A percentile compares a stretch with the other conserved stretches of the same genome.
Evolutionary conservation across 2,888 invertebrate genomes (phyloP).

Genomic region (Dynastes hyllus): DNA sequence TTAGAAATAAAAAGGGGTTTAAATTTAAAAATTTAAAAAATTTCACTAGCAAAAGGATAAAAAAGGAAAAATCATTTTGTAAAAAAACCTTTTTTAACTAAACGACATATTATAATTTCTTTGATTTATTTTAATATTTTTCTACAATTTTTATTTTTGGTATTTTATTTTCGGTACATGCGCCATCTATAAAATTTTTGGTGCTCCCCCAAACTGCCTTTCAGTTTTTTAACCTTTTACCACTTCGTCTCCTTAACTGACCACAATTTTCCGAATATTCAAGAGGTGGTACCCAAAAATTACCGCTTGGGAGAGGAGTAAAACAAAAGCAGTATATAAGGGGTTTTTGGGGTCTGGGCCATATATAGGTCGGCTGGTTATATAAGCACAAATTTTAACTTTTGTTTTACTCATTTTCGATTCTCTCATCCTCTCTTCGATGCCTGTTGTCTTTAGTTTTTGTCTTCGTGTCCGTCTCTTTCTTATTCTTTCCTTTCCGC

Average conservation of each 20-base stretch:
- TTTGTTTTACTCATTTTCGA: constrained; percentile 52
- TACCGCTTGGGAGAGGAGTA: no score
- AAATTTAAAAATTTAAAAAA: no score
- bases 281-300: constrained; percentile 61
- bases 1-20: no score
- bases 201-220: constrained; percentile 29
- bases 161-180: neutral
- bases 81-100: no score
- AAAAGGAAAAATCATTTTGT: no score
- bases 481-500: constrained; percentile 47
- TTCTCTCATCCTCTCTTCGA: constrained; percentile 49
- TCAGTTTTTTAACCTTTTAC: no score
- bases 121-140: no score
- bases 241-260: constrained; percentile 58
- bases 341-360: no score
- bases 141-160: no score
- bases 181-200: constrained; percentile 29
- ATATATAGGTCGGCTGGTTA: constrained; percentile 67
- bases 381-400: constrained; percentile 58
- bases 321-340: no score
- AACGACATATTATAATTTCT: no score
- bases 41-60: no score
- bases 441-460: constrained; percentile 40
- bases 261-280: constrained; percentile 59
- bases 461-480: constrained; percentile 26